Evolutionary conservation across 2,797 vertebrate genomes (phyloP), one percentile per base, ranked within the genome.

Genomic region (Meriones psammophilus): DNA sequence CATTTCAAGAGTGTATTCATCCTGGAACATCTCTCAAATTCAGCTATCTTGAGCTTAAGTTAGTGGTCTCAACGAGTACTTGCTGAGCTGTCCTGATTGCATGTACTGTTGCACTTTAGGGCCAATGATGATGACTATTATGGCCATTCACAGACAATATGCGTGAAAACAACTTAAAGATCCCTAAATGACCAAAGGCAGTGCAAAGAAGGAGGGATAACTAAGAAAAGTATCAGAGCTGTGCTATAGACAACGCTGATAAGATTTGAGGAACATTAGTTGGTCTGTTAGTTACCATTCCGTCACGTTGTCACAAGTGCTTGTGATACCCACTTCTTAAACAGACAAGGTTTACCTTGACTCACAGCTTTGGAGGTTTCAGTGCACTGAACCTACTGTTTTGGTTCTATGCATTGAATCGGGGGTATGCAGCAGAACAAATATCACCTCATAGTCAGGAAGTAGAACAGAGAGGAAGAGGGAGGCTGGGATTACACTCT

Each of bases 1-100:
- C 50, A 90, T 95, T 94, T 88, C 78, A 42, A 91, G 18, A 36
- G 91, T 9, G 46, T 79, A 69, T 90, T 88, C 68, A 90, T 26
- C 50, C 4, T 58, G 39, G 5, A 28, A 13, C 89, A 36, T 71
- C 28, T 39, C 6, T 76, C 6, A 78, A 92, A 56, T 88, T 85
- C 33, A 74, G 3, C 68, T 90, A 13, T 28, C 9, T 85, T 78
- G 56, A 94, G 36, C 4, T 71, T 69, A 28, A 26, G 13, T 28
- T 54, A 46, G 1, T 58, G 30, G 24, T 36, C 81, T 88, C 7
- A 87, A 17, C 87, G 42, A 83, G 46, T 33, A 24, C 12, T 73
- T 94, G 56, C 18, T 66, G 33, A 87, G 46, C 8, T 93, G 6
- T 87, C 28, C 50, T 81, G 12, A 68, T 54, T 30, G 28, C 8